phyloP scores from a whole-genome alignment of 2,797 vertebrate species.

The Podarcis lilfordi region DNA sequence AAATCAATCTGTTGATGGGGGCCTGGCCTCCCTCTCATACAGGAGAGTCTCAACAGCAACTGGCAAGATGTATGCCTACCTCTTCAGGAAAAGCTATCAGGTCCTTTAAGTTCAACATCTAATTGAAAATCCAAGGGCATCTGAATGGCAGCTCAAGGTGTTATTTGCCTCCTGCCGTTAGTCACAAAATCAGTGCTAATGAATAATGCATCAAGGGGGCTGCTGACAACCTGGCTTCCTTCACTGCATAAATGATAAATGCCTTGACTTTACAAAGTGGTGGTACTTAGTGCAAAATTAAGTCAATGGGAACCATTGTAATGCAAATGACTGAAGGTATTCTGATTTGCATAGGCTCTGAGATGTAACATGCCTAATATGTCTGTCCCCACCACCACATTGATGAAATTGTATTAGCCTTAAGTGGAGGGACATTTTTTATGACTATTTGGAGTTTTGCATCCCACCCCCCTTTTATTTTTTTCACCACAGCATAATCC shows the following conservation, averaged over 20 bases:
- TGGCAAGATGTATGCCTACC: background rate
- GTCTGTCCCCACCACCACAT: background rate
- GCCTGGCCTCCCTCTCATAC: too few relatives aligned
- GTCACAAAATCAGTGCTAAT: background rate
- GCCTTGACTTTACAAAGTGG: conserved; percentile 13
- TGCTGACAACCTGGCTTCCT: background rate
- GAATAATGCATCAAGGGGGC: conserved; percentile 3
- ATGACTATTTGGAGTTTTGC: background rate
- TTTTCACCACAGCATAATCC: background rate
- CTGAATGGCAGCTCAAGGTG: background rate
- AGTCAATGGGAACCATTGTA: background rate
- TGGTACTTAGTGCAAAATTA: conserved; percentile 10
- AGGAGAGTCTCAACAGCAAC: background rate
- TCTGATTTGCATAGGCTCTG: background rate
- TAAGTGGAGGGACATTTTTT: background rate
- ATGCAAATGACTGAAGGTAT: conserved; percentile 6
- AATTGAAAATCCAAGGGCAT: background rate
- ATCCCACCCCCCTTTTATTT: too few relatives aligned
- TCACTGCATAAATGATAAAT: conserved; percentile 15
- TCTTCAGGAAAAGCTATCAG: background rate
- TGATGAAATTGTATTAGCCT: background rate
- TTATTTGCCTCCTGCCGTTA: background rate
- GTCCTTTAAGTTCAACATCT: background rate
- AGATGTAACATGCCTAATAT: background rate
- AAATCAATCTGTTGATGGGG: background rate